Evolutionary conservation across 1,140 invertebrate genomes (phyloP), one percentile per base, ranked within the genome.

Genomic region (Scaptomyza montana): DNA sequence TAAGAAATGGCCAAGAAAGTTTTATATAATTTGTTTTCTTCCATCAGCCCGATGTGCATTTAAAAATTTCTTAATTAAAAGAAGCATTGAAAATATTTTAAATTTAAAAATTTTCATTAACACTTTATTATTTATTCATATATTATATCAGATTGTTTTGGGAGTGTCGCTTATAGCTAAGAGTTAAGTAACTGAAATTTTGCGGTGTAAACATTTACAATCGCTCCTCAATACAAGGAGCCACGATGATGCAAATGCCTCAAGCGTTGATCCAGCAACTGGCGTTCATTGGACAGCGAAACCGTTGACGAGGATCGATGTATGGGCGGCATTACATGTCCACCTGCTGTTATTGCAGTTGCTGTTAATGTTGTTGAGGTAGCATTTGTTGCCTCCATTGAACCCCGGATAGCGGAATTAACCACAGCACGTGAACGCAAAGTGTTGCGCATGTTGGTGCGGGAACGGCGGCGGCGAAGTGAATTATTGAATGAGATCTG

Each of bases 401-500:
- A 66, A 39, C 72, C 77, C 39, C 82, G 21, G 25, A 75, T 77
- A 3, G 72, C 79, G 5, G 80, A 78, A 33, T 89, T 86, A 2
- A 77, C 81, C 47, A 78, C 80, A 25, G 85, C 89, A 2, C 90
- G 77, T 0, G 90, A 84, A 12, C 90, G 80, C 10, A 92, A 91
- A 70, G 73, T 92, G 87, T 91, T 92, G 9, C 90, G 86, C 9
- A 91, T 59, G 36, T 78, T 78, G 51, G 80, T 59, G 10, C 80
- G 72, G 5, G 85, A 84, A 46, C 73, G 78, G n/a, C 82, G 79
- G n/a, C 80, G 79, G 9, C 89, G 85, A 50, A 91, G 69, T 39
- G 80, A 75, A 3, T 79, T 89, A 36, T 91, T 92, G 43, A 92
- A 92, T 68, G 90, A 85, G 76, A 92, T 92, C 79, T 92, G 90